phyloP scores from a whole-genome alignment of 2,113 vertebrate genomes.

The Neolamprologus kungweensis region DNA sequence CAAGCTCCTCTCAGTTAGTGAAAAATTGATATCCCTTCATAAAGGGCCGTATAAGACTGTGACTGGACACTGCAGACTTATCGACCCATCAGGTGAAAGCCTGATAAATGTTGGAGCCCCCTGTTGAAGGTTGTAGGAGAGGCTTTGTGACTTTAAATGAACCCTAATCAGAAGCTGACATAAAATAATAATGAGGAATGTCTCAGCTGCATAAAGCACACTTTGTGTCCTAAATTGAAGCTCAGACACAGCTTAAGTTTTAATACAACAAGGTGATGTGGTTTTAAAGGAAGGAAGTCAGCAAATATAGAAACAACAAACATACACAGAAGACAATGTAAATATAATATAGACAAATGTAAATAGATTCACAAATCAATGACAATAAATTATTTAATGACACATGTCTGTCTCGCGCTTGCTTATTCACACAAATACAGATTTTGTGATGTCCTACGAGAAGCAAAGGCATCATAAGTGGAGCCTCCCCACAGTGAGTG shows the following conservation, averaged over 20 bases:
- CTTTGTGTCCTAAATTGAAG: neutral
- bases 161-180: neutral
- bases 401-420: neutral
- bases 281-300: neutral
- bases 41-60: neutral
- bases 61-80: neutral
- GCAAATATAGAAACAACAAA: neutral
- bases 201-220: neutral
- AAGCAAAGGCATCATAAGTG: neutral
- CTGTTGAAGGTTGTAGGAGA: neutral
- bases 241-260: neutral
- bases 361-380: neutral
- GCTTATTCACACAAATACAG: neutral
- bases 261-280: neutral
- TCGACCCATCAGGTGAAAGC: neutral
- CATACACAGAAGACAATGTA: neutral
- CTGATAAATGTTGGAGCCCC: neutral
- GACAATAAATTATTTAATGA: slow-evolving; percentile 4
- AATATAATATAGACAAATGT: neutral
- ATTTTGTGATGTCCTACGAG: neutral
- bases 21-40: neutral
- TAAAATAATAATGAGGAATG: neutral
- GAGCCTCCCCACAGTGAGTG: neutral
- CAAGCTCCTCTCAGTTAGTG: neutral
- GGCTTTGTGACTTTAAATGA: neutral